phyloP scores from a whole-genome alignment of 2,113 vertebrate genomes.

The Amblyornis subalaris region DNA sequence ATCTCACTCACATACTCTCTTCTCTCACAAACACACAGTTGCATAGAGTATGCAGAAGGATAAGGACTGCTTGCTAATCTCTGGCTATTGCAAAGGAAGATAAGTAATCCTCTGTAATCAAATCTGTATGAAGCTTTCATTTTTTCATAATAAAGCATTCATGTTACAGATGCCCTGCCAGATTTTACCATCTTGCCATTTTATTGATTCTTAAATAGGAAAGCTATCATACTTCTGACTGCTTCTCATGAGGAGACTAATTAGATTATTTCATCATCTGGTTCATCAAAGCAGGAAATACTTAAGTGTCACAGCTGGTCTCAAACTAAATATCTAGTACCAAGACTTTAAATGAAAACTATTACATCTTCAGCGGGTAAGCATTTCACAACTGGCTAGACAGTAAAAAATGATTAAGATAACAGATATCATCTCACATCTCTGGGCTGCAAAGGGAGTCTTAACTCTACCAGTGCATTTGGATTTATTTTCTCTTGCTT shows the following conservation, averaged over 20 bases:
- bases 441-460: slow-evolving; percentile 1
- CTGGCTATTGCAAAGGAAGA: neutral
- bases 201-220: slow-evolving; percentile 61
- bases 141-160: slow-evolving; percentile 28
- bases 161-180: slow-evolving; percentile 37
- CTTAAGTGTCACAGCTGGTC: slow-evolving; percentile 69
- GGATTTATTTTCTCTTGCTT: slow-evolving; percentile 24
- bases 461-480: neutral
- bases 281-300: slow-evolving; percentile 72
- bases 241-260: slow-evolving; percentile 63
- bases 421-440: slow-evolving; percentile 19
- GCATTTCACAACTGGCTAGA: slow-evolving; percentile 49
- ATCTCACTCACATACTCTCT: neutral
- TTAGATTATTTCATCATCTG: slow-evolving; percentile 72
- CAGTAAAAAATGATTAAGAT: slow-evolving; percentile 53
- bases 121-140: neutral
- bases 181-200: slow-evolving; percentile 44
- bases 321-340: slow-evolving; percentile 58
- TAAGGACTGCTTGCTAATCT: neutral
- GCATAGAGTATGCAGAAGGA: neutral
- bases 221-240: slow-evolving; percentile 55
- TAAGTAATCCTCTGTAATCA: slow-evolving; percentile 37
- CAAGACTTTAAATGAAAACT: slow-evolving; percentile 67
- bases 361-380: slow-evolving; percentile 49
- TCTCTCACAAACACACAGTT: neutral